Evolutionary conservation across 2,888 invertebrate genomes (phyloP).

Genomic region (Cancer borealis): DNA sequence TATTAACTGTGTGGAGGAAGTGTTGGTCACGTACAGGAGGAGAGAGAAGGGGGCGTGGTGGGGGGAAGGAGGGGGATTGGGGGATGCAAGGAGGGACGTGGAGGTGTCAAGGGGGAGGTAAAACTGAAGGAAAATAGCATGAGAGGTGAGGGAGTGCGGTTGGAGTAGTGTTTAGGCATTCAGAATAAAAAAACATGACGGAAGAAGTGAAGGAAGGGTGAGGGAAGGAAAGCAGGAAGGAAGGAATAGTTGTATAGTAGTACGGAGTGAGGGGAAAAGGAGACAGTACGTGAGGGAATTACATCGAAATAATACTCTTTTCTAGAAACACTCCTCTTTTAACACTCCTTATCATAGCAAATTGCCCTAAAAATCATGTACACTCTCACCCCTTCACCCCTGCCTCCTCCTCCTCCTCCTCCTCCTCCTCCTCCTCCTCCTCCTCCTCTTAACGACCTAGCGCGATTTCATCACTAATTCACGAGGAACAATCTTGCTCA

Average conservation of each 20-base stretch:
- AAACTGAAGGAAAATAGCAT: no score
- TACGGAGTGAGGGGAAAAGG: neutral
- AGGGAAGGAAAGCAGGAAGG: neutral
- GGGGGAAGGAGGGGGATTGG: neutral
- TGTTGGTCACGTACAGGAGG: slow-evolving; percentile 4
- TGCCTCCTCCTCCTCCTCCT: neutral
- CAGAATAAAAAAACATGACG: no score
- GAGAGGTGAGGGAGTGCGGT: no score
- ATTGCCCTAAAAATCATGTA: no score
- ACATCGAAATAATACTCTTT: neutral
- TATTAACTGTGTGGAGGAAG: neutral
- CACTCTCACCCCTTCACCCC: neutral
- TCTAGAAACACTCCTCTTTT: neutral
- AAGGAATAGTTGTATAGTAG: neutral
- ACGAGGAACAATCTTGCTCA: slow-evolving; percentile 49
- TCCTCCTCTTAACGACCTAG: neutral
- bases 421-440: neutral
- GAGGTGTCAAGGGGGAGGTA: neutral
- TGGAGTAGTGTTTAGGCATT: no score
- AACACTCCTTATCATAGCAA: neutral
- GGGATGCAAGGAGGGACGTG: neutral
- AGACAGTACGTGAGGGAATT: neutral
- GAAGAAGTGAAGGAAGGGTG: neutral
- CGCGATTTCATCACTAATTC: slow-evolving; percentile 27
- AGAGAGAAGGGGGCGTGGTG: neutral